Conservation (phyloP, 2,113 vertebrate genomes). For the Sphaerodactylus townsendi region DNA sequence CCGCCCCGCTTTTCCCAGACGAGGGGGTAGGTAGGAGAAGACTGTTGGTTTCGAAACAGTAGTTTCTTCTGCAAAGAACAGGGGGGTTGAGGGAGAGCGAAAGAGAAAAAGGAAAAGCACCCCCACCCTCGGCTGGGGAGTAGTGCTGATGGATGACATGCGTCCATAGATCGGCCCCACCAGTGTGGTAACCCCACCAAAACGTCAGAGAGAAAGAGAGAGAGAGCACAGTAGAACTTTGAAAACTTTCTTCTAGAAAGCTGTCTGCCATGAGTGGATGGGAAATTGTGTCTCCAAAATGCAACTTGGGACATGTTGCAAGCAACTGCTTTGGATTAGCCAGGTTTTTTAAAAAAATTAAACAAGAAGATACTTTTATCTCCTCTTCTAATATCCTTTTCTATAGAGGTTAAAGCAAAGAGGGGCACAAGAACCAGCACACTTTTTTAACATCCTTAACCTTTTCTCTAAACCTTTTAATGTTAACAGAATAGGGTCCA, state of each 20-base stretch:
- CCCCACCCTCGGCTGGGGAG: not conserved
- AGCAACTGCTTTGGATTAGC: not conserved
- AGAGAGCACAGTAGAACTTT: not conserved
- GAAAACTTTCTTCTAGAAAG: not conserved
- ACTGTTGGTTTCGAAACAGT: not conserved
- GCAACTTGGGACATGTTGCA: not conserved
- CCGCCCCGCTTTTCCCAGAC: not conserved
- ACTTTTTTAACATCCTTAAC: not conserved
- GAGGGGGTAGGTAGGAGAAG: not conserved
- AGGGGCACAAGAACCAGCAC: not conserved
- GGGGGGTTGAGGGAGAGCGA: not conserved
- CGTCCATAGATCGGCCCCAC: not conserved
- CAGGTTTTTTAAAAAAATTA: not conserved
- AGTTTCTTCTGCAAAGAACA: not conserved
- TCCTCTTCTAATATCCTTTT: not conserved
- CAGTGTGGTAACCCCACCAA: not conserved
- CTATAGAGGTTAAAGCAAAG: not conserved
- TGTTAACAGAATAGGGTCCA: not conserved
- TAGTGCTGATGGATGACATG: not conserved
- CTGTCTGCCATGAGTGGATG: not conserved
- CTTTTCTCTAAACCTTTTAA: not conserved
- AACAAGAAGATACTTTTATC: not conserved
- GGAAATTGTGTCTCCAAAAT: not conserved
- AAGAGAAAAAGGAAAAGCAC: not conserved
- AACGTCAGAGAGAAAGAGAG: not conserved